Conservation (phyloP, 2,797 vertebrate genomes). For the Thaleichthys pacificus region DNA sequence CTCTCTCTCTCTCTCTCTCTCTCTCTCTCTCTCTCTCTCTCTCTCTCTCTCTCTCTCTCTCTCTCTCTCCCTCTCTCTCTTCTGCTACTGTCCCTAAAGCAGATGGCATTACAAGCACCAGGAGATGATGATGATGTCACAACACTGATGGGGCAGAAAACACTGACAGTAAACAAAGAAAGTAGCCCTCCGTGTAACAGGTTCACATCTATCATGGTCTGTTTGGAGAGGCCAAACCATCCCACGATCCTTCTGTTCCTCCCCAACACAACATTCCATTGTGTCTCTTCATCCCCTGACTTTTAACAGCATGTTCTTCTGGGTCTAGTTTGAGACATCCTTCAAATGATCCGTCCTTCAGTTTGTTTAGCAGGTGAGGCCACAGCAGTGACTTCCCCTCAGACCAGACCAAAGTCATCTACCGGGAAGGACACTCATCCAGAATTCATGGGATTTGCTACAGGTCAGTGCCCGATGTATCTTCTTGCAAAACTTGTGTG, state of each 20-base stretch:
- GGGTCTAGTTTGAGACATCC: no score
- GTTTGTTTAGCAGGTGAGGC: no score
- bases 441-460: not conserved
- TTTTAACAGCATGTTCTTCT: no score
- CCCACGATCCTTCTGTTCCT: not conserved
- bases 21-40: no score
- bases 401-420: no score
- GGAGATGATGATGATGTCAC: not conserved
- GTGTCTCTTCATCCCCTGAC: no score
- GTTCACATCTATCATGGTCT: conserved; percentile 13
- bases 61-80: not conserved
- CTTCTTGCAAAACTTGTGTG: not conserved
- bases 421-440: no score
- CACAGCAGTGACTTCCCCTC: no score
- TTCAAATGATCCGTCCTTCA: no score
- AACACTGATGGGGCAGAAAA: not conserved
- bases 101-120: no score
- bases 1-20: no score
- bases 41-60: conserved; percentile 17
- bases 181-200: conserved; percentile 1
- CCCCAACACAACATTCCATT: not conserved
- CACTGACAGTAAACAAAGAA: not conserved
- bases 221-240: not conserved
- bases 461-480: not conserved
- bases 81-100: no score